Evolutionary conservation across 1,140 invertebrate species (phyloP).

Genomic region (Orchestia grillus): DNA sequence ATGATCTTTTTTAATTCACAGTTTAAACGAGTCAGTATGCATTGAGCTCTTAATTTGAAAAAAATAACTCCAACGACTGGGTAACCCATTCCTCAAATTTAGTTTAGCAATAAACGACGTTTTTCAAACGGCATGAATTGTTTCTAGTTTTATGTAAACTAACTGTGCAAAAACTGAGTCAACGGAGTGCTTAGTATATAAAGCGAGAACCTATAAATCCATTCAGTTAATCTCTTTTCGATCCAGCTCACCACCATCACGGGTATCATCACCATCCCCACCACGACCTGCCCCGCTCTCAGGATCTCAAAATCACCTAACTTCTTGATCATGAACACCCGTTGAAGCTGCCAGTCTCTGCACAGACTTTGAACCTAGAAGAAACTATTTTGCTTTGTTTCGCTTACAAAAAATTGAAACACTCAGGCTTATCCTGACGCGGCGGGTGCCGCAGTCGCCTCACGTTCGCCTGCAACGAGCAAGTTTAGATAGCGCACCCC

Average conservation of each 20-base stretch:
- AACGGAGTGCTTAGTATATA: no score
- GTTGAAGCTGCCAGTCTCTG: neutral
- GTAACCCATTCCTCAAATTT: neutral
- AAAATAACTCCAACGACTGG: no score
- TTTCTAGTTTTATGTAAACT: no score
- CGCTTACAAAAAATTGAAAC: neutral
- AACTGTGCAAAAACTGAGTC: no score
- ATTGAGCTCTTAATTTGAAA: no score
- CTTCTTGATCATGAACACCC: neutral
- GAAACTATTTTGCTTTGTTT: conserved; percentile 2
- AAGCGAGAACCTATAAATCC: neutral
- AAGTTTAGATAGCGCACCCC: conserved; percentile 26
- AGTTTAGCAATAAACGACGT: neutral
- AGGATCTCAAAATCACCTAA: neutral
- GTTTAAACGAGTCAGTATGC: no score
- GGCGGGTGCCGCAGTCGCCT: neutral
- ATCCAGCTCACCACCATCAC: neutral
- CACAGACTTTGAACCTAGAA: neutral
- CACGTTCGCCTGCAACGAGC: conserved; percentile 21
- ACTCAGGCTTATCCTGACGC: neutral
- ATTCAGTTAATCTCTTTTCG: neutral
- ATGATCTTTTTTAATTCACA: no score
- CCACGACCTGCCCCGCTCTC: neutral
- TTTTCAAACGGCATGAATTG: neutral
- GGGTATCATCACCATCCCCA: neutral